Evolutionary conservation across 2,888 invertebrate genomes (phyloP).

Genomic region (Clusia tigrina): DNA sequence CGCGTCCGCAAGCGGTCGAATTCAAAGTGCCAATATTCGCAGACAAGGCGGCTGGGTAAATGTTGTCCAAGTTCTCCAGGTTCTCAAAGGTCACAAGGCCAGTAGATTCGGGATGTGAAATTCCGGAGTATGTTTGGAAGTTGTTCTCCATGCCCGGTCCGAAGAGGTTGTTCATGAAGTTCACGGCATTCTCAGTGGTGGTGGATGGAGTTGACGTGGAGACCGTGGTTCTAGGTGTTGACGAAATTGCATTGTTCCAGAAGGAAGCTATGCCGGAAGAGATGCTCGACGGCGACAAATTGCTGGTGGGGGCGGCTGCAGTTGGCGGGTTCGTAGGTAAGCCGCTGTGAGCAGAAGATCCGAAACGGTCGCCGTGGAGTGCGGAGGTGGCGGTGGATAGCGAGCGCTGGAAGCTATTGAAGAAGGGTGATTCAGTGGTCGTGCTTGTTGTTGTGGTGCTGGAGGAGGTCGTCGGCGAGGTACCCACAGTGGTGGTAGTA

Average conservation of each 20-base stretch:
- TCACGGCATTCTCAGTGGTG: slow-evolving; percentile 55
- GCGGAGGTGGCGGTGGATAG: slow-evolving; percentile 48
- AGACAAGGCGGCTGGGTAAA: slow-evolving; percentile 70
- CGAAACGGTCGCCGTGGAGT: slow-evolving; percentile 23
- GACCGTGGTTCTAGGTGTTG: slow-evolving; percentile 46
- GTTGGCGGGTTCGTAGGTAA: slow-evolving; percentile 37
- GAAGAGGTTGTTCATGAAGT: slow-evolving; percentile 61
- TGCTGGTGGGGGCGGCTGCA: slow-evolving; percentile 40
- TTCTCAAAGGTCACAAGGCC: slow-evolving; percentile 55
- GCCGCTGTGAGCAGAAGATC: slow-evolving; percentile 35
- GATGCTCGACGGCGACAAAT: slow-evolving; percentile 31
- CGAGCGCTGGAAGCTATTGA: slow-evolving; percentile 48
- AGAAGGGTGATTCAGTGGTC: slow-evolving; percentile 52
- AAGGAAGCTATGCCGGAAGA: slow-evolving; percentile 50
- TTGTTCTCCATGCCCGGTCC: slow-evolving; percentile 60
- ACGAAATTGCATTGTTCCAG: slow-evolving; percentile 51
- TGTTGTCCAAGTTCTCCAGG: slow-evolving; percentile 69
- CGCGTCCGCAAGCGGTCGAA: slow-evolving; percentile 76
- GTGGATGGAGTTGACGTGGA: slow-evolving; percentile 35
- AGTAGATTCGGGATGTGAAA: slow-evolving; percentile 59
- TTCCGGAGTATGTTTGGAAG: slow-evolving; percentile 61
- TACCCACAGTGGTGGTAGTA: slow-evolving; percentile 51
- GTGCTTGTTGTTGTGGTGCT: slow-evolving; percentile 47
- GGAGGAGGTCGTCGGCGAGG: slow-evolving; percentile 41
- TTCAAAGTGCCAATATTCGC: slow-evolving; percentile 65